These are phyloP conservation scores for Trachemys scripta DNA, from an alignment of 2,113 vertebrate species.

Conservation along the genomic window DNA sequence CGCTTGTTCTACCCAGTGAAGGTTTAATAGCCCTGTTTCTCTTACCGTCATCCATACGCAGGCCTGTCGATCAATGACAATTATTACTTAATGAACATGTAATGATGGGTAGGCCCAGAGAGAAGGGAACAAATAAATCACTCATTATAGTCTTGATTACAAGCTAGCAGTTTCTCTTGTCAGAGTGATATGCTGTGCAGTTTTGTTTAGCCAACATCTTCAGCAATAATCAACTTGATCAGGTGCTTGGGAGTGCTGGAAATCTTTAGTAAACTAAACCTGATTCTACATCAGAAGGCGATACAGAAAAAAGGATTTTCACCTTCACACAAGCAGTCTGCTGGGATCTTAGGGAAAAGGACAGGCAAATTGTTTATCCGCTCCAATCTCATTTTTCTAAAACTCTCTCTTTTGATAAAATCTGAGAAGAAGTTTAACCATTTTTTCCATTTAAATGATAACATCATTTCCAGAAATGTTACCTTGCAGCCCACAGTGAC, in stretches of 20 bases:
- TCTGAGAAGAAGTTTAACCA: neutral
- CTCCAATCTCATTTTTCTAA: neutral
- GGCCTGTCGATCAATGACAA: conserved; percentile 85
- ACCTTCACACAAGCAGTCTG: neutral
- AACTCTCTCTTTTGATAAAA: neutral
- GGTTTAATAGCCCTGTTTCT: conserved; percentile 74
- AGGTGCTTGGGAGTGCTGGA: neutral
- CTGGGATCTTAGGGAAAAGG: rapidly evolving
- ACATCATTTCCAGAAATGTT: neutral
- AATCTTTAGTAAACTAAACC: neutral
- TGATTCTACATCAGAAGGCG: neutral
- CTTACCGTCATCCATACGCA: conserved; percentile 68
- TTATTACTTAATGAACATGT: conserved; percentile 87
- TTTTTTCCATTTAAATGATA: neutral
- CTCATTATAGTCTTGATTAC: conserved; percentile 57
- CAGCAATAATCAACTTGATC: conserved; percentile 39
- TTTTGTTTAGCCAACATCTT: conserved; percentile 57
- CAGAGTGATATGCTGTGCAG: neutral
- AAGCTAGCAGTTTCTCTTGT: conserved; percentile 45
- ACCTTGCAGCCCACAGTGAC: neutral
- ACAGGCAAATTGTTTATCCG: neutral
- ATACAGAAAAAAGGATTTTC: neutral
- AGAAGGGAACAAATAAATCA: conserved; percentile 79
- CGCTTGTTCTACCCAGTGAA: conserved; percentile 77
- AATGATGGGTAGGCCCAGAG: conserved; percentile 75